These are phyloP conservation scores for Imbricaverruca yamaguchii DNA, from an alignment of 2,888 invertebrate genomes.

Conservation along the genomic window DNA sequence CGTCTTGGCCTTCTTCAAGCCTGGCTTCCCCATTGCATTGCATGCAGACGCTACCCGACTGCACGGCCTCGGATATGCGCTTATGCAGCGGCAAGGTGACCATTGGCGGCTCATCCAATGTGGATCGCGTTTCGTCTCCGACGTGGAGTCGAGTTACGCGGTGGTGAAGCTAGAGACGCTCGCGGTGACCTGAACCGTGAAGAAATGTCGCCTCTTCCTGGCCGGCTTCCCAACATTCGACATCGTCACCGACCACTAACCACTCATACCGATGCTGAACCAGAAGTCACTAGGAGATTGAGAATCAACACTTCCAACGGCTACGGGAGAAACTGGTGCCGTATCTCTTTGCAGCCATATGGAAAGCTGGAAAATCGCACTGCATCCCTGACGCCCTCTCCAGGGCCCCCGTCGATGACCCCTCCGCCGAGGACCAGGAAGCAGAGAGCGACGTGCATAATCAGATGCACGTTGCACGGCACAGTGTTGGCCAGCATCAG, in stretches of 20 bases:
- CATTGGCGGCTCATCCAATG: too few relatives aligned
- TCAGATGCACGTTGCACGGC: neutral
- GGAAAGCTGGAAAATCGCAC: slow-evolving; percentile 18
- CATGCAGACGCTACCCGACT: too few relatives aligned
- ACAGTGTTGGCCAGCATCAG: neutral
- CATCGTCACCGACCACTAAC: slow-evolving; percentile 24
- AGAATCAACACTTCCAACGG: slow-evolving; percentile 23
- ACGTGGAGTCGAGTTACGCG: too few relatives aligned
- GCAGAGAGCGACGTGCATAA: neutral
- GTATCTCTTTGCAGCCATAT: slow-evolving; percentile 22
- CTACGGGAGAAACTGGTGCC: slow-evolving; percentile 13
- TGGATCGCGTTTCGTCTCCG: too few relatives aligned
- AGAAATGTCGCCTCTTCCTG: slow-evolving; percentile 23
- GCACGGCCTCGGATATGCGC: too few relatives aligned
- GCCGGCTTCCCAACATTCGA: slow-evolving; percentile 22
- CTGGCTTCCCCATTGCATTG: neutral
- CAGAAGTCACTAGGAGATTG: slow-evolving; percentile 10
- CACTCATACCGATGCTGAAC: slow-evolving; percentile 24
- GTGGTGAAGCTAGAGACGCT: too few relatives aligned
- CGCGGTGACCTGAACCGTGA: too few relatives aligned
- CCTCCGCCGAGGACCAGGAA: slow-evolving; percentile 11
- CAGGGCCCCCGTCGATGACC: too few relatives aligned
- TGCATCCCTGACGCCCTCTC: slow-evolving; percentile 24
- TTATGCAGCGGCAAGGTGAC: too few relatives aligned
- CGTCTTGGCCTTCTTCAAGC: neutral